Percentiles rank a stretch among this genome's conserved stretches.
Conservation (phyloP, 2,797 vertebrate genomes). For the Ceyx erithaca region DNA sequence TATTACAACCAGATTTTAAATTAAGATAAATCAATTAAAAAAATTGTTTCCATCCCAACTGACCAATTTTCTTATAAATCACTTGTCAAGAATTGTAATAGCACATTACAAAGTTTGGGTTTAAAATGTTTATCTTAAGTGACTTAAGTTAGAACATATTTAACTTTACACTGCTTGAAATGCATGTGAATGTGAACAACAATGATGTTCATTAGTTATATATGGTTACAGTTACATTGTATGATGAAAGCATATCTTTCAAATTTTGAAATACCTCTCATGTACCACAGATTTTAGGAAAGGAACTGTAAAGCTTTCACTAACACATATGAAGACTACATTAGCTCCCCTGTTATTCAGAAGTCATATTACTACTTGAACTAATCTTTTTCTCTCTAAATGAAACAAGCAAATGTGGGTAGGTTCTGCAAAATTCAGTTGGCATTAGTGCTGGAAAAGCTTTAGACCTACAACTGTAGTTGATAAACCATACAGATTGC, state of each 20-base stretch:
- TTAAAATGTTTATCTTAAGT: background rate
- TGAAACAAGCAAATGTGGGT: background rate
- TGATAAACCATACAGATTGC: background rate
- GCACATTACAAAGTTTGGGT: background rate
- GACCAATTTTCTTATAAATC: background rate
- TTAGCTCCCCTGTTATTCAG: conserved; percentile 7
- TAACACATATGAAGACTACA: background rate
- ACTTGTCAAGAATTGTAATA: background rate
- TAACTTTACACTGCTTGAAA: background rate
- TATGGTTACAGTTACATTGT: background rate
- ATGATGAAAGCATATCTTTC: background rate
- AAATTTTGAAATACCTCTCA: conserved; percentile 4
- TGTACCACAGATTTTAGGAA: background rate
- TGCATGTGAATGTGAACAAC: background rate
- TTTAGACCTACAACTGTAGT: background rate
- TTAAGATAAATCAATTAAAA: background rate
- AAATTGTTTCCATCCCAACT: background rate
- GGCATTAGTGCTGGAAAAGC: background rate
- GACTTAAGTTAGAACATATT: background rate
- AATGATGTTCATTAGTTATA: background rate
- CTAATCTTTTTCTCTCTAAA: conserved; percentile 18
- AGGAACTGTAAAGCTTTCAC: conserved; percentile 16
- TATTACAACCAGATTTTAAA: background rate
- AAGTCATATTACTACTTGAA: background rate
- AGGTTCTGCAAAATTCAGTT: conserved; percentile 36